These are phyloP conservation scores for Papilio polytes DNA, from an alignment of 1,140 invertebrate genomes.

Conservation along the genomic window DNA sequence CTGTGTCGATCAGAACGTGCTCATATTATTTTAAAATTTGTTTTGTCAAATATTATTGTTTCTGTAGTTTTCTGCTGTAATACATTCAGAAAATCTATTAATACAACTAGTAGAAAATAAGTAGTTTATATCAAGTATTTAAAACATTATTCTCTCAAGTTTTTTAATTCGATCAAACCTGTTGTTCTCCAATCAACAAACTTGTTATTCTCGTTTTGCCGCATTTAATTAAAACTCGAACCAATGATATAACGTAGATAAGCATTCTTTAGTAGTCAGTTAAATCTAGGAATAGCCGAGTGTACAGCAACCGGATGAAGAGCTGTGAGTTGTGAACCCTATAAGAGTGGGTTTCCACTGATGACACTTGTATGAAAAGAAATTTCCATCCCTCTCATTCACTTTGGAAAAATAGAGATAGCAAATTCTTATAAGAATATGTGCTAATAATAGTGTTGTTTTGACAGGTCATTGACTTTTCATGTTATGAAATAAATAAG, in stretches of 20 bases:
- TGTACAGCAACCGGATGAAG: not conserved
- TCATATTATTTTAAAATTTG: not conserved
- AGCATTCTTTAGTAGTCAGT: not conserved
- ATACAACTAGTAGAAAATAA: not conserved
- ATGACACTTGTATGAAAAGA: no score
- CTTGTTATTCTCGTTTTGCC: not conserved
- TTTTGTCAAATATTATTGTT: not conserved
- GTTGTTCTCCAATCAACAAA: not conserved
- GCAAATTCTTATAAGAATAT: constrained; percentile 1
- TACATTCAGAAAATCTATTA: not conserved
- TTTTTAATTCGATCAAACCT: not conserved
- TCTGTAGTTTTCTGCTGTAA: not conserved
- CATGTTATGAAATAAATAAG: not conserved
- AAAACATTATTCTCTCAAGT: not conserved
- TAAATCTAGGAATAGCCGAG: constrained; percentile 1
- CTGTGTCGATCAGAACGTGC: not conserved
- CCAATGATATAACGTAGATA: not conserved
- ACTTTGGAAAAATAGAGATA: no score
- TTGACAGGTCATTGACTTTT: not conserved
- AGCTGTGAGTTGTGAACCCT: not conserved
- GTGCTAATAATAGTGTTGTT: constrained; percentile 6
- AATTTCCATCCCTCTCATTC: no score
- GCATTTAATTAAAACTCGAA: constrained; percentile 11
- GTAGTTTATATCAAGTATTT: not conserved
- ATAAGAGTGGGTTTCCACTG: not conserved